Base-by-base conservation (phyloP, 2,797 vertebrate species). In the Falco cherrug region DNA sequence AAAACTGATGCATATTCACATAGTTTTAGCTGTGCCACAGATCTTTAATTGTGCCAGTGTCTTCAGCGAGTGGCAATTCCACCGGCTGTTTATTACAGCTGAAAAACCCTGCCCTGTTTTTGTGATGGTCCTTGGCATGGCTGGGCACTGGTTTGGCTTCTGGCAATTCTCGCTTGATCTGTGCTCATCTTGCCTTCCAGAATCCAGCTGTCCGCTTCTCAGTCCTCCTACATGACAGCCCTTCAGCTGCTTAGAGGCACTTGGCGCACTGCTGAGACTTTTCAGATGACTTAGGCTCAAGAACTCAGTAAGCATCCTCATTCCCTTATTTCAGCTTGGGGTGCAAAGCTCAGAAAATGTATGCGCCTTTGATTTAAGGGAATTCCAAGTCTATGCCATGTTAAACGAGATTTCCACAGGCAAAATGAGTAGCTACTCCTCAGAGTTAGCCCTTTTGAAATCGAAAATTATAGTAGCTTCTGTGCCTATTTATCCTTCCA, bases 401-500 rank as follows among this genome's bases (percentile, higher is more conserved):
- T 14, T 13, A 25, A 33, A 14, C 1, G 17, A 24, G n/a, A 9
- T 39, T 13, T 16, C 63, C 25, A 3, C 45, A 3, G 14, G 35
- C 2, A 2, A 25, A 64, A 41, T 1, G 31, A 59, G 24, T 29
- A 16, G 53, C 11, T 7, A 3, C 35, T 51, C n/a, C 39, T 18
- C 37, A 9, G 19, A 28, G 16, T 39, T 10, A 24, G 29, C 26
- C 25, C 37, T 76, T 45, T 43, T 4, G 35, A 50, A 51, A n/a
- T 5, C 1, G 9, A 20, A 20, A 48, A 31, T 35, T 6, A 0
- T 1, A 20, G 60, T 2, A 18, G 48, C 39, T 2, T 45, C 68
- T 31, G 20, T 25, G 50, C 29, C 16, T 13, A 1, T 18, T 74
- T 16, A 35, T n/a, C 51, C 70, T 48, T 48, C 60, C 11, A 1